Base-by-base conservation (phyloP, 1,140 invertebrate genomes). In the Drosophila leontia region DNA sequence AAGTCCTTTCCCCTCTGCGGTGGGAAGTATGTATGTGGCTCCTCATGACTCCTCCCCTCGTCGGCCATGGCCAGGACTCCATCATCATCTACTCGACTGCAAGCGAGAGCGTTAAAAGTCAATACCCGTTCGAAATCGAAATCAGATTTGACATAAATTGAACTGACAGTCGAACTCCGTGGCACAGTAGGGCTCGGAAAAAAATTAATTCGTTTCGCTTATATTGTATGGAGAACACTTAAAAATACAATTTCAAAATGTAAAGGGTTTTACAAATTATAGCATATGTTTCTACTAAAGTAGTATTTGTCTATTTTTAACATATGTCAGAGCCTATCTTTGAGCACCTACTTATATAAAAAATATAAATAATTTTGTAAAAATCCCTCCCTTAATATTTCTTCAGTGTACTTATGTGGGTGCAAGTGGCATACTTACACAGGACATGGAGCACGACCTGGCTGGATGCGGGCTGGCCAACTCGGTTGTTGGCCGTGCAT, bases 401-500 rank as follows among this genome's bases (percentile, higher is more conserved):
- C 45, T 12, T 2, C 15, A 50, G 39, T 44, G 68, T 37, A 32
- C 5, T 17, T 26, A 32, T 34, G 11, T 17, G 39, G 13, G 26
- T 7, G 35, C 53, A 19, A 34, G 35, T 45, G 55, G 55, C 41
- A 68, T 93, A 94, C 94, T 95, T 92, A 95, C 94, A 95, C 62
- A 94, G 81, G 42, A 95, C 95, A 78, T 95, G 94, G n/a, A 95
- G 92, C 41, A 94, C 93, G 64, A 95, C 94, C 82, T 94, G 93
- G 70, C 93, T 93, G 56, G 93, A 93, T 45, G 94, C 94, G 61
- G 94, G 93, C 78, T 94, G 93, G 29, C 95, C 95, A 29, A 95
- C 95, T 26, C 94, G 94, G 88, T 95, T 95, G 86, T 93, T 94
- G 34, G 95, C 95, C 7, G 94, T 94, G 80, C 95, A 95, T 71